Percentiles rank a stretch among this genome's conserved stretches.
phyloP scores from a whole-genome alignment of 2,113 vertebrate species.

The Rhabdornis inornatus region DNA sequence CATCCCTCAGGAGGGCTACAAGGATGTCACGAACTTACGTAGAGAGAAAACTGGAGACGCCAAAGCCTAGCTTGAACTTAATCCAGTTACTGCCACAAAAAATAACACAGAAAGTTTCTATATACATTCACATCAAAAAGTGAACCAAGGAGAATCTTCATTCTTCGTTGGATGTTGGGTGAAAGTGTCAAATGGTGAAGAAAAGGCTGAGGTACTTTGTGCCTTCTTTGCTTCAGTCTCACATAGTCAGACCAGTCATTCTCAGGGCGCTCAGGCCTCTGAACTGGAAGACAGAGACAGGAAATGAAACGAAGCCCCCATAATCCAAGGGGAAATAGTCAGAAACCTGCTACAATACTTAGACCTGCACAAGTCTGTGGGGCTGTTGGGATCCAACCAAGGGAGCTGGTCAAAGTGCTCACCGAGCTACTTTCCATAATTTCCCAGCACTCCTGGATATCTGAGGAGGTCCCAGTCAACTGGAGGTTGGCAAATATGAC shows the following conservation, averaged over 20 bases:
- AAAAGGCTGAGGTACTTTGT: background rate
- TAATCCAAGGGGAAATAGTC: background rate
- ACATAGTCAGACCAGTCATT: background rate
- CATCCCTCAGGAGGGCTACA: background rate
- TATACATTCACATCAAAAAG: background rate
- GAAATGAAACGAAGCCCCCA: background rate
- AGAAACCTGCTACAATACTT: background rate
- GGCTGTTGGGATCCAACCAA: too few species aligned
- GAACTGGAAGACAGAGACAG: background rate
- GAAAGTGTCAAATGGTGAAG: fast-evolving
- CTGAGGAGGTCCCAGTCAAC: background rate
- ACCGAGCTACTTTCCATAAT: background rate
- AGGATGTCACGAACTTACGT: background rate
- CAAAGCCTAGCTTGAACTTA: background rate
- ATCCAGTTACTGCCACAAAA: background rate
- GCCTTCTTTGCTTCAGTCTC: background rate
- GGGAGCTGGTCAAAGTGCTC: background rate
- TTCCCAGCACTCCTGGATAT: background rate
- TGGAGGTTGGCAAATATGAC: background rate
- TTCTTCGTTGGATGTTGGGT: background rate
- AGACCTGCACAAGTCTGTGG: fast-evolving
- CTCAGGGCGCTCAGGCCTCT: background rate
- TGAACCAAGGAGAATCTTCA: background rate
- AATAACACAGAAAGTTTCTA: background rate
- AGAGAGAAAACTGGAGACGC: background rate